Percentiles rank a stretch among this genome's conserved stretches.
phyloP scores from a whole-genome alignment of 2,113 vertebrate species.

The Ciconia maguari region DNA sequence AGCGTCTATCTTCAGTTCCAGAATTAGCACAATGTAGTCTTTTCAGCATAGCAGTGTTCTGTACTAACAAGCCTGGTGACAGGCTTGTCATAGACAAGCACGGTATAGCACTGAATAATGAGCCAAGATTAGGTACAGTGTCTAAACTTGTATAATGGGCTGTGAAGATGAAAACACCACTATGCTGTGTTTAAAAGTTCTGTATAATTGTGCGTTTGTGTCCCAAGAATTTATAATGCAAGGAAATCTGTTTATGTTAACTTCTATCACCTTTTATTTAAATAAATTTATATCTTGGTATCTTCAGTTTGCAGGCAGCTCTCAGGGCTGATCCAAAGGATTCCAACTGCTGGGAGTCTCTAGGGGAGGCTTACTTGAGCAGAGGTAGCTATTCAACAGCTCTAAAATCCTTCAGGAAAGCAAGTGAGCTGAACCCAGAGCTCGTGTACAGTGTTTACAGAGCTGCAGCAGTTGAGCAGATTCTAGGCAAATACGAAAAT shows the following conservation, averaged over 20 bases:
- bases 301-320: conserved; percentile 90
- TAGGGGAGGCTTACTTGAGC: conserved; percentile 93
- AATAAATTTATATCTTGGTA: not conserved
- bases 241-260: not conserved
- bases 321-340: conserved; percentile 93
- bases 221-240: not conserved
- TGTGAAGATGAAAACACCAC: not conserved
- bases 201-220: not conserved
- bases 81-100: not conserved
- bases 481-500: conserved; percentile 88
- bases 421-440: conserved; percentile 86
- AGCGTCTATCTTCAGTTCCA: not conserved
- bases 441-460: conserved; percentile 91
- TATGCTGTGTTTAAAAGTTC: not conserved
- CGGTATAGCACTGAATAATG: not conserved
- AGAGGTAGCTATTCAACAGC: conserved; percentile 91
- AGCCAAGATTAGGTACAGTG: not conserved
- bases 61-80: not conserved
- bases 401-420: conserved; percentile 90
- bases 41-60: not conserved
- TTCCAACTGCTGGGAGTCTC: conserved; percentile 93
- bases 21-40: not conserved
- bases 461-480: conserved; percentile 91
- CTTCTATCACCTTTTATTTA: not conserved
- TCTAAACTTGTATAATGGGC: not conserved